Evolutionary conservation across 2,113 vertebrate genomes (phyloP).

Genomic region (Colistium nudipinnis): DNA sequence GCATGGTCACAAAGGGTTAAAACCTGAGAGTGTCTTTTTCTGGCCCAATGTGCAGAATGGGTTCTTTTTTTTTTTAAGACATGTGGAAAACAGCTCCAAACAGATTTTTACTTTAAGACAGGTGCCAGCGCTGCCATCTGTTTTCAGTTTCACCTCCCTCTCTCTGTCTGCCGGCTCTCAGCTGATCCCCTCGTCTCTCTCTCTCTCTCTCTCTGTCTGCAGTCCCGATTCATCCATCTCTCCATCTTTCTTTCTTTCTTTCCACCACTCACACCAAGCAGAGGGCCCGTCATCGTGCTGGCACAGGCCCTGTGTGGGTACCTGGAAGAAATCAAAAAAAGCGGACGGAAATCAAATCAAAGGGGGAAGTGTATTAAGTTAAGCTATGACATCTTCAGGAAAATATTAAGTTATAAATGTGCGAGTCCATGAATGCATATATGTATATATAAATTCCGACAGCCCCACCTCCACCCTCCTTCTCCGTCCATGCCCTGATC

Average conservation of each 20-base stretch:
- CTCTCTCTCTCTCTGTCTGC: slow-evolving; percentile 34
- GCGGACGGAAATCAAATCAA: slow-evolving; percentile 38
- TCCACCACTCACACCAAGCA: slow-evolving; percentile 62
- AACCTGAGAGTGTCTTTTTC: slow-evolving; percentile 76
- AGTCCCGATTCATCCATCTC: slow-evolving; percentile 48
- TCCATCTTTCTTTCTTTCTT: slow-evolving; percentile 17
- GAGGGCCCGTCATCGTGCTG: slow-evolving; percentile 31
- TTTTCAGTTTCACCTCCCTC: slow-evolving; percentile 82
- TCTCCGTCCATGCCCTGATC: no score
- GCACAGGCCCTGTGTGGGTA: slow-evolving; percentile 54
- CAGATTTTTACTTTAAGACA: slow-evolving; percentile 82
- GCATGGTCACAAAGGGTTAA: slow-evolving; percentile 79
- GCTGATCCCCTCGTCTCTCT: slow-evolving; percentile 49
- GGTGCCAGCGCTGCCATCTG: slow-evolving; percentile 86
- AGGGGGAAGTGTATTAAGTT: slow-evolving; percentile 26
- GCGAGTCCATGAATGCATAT: no score
- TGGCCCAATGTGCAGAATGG: slow-evolving; percentile 72
- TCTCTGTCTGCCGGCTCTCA: slow-evolving; percentile 65
- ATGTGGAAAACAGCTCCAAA: slow-evolving; percentile 85
- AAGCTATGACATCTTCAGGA: slow-evolving; percentile 22
- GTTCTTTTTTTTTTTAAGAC: slow-evolving; percentile 74
- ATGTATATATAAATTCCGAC: no score
- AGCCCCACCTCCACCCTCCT: no score
- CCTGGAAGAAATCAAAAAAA: slow-evolving; percentile 53
- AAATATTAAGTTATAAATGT: slow-evolving; percentile 29